Base-by-base conservation (phyloP, 2,797 vertebrate species). In the Tenualosa ilisha region DNA sequence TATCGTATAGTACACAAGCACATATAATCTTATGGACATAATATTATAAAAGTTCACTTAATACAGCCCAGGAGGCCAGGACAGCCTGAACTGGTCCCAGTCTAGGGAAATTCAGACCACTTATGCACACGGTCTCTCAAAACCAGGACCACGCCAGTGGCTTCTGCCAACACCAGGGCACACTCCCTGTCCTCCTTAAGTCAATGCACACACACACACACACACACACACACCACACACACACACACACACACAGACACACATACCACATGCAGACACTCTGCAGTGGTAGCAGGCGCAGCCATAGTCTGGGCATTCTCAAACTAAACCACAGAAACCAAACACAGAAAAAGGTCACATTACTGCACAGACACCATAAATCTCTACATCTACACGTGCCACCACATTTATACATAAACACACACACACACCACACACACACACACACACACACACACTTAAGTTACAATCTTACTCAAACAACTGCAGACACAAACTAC, bases 251-350 rank as follows among this genome's bases (percentile, higher is more conserved):
- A 85, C 75, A 46, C 61, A 79, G 17, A 86, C 81, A 84, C 79
- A 43, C 82, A 83, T 59, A 79, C 3, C 56, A 88, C 37, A 82
- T 12, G 24, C 13, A 54, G 63, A 26, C 61, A 37, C 85, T 81
- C 68, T 43, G 68, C 37, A 75, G 68, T 6, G 68, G 68, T 37
- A 75, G 37, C 68, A 43, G 68, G 68, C 15, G 26, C 5, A 72
- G 11, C 65, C 65, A 75, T 40, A 0, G 84, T 88, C 91, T 94
- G 93, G 91, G 89, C 88, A 89, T 61, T 90, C 88, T 94, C 91
- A 91, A 92, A 43, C 68, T 0, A 43, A 68, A 93, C 90, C 91
- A 65, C 68, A 84, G 82, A 92, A 94, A 90, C 89, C 90, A 92
- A 93, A 93, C 89, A 43, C 68, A 43, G 3, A 75, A 75, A 75